Conservation (phyloP, 1,140 invertebrate genomes). For the Scaptomyza graminum region DNA sequence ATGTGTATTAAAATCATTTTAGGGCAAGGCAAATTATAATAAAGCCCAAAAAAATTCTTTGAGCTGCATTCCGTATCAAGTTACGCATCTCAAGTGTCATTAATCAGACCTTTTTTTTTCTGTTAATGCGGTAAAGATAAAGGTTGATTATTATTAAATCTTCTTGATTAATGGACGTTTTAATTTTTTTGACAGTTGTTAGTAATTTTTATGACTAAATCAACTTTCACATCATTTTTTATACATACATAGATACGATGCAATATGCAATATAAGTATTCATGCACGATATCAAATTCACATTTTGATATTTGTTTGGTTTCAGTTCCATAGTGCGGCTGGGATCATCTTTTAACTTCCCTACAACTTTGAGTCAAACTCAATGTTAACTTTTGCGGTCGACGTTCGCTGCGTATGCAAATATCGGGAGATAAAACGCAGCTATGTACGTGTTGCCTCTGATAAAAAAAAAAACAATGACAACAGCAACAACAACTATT, state of each 20-base stretch:
- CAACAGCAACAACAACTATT: conserved; percentile 39
- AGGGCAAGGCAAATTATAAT: neutral
- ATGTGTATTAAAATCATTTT: neutral
- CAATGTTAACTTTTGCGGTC: conserved; percentile 50
- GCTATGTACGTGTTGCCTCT: conserved; percentile 71
- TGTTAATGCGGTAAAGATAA: neutral
- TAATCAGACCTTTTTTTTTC: neutral
- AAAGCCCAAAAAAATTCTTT: neutral
- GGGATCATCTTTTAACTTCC: neutral
- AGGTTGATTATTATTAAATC: neutral
- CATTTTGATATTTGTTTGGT: neutral
- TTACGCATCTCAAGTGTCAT: neutral
- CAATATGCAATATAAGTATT: neutral
- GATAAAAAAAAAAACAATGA: conserved; percentile 62
- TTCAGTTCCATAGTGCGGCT: conserved; percentile 23
- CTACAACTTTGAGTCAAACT: conserved; percentile 45
- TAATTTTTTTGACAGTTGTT: neutral
- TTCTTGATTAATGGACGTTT: neutral
- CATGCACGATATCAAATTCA: neutral
- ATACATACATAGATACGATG: neutral
- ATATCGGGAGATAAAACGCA: conserved; percentile 70
- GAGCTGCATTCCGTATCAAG: neutral
- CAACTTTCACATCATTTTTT: neutral
- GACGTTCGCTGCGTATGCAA: conserved; percentile 69
- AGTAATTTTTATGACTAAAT: neutral